Base-by-base conservation (phyloP, 2,888 invertebrate species). In the Idaea aversata region DNA sequence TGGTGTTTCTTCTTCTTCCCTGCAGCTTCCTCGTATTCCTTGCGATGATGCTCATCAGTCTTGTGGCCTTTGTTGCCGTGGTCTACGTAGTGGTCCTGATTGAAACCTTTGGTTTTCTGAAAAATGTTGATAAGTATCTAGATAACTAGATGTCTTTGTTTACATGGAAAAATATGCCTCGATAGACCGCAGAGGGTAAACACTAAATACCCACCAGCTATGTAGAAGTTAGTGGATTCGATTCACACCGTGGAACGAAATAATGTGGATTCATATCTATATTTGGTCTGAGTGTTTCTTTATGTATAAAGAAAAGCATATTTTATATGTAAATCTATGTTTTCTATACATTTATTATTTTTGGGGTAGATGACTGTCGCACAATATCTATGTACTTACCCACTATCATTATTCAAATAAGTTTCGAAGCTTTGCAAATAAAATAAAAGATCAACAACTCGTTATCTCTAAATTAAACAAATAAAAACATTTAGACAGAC, bases 1-100 rank as follows among this genome's bases (percentile, higher is more conserved):
- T 95, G 95, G 70, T 95, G 94, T 63, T 94, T 94, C 75, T 94
- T 94, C 77, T 94, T 93, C 75, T 95, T 94, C 0, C 95, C 95
- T 0, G 91, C 93, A 15, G 95, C 94, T 67, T 95, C 95, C 25
- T 94, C 93, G 78, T 95, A 94, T 70, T 95, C 93, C 15, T 94
- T 94, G 57, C 88, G 90, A 68, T 95, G 94, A 16, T 92, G 89
- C 47, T 95, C 94, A 68, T 95, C 93, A 0, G 91, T 94, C 72
- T 94, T 93, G 78, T 94, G 91, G 0, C 94, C 95, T 65, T 94
- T 94, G 13, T 93, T 91, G 0, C 93, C 94, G 64, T 94, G 93
- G 76, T 95, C 94, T 68, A 94, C 84, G 73, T 95, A 91, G 74
- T 95, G 94, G 62, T 94, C 88, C 2, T 88, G 86, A 67, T 94